Base-by-base conservation (phyloP, 2,113 vertebrate species). In the Stomatorhinus ivindoensis region DNA sequence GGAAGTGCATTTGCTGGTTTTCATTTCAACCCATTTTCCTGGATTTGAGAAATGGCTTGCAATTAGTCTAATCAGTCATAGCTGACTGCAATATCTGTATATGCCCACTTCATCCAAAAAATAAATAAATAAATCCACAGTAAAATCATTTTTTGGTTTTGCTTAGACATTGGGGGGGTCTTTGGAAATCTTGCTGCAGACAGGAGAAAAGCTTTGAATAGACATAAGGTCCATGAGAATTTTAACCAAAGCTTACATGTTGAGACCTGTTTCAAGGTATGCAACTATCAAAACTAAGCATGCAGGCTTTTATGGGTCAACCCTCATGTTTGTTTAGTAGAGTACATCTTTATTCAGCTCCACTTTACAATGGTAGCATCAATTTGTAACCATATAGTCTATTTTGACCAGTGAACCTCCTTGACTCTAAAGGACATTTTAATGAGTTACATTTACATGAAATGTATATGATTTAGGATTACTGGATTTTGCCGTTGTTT, bases 31-130 rank as follows among this genome's bases (percentile, higher is more conserved):
- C 73, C 35, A 80, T 80, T 80, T 80, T 24, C 42, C 8, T 85
- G 42, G 35, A 48, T 84, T 76, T 76, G 73, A 17, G 73, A 39
- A 76, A 76, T 19, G 73, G 35, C 11, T 42, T 42, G 27, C 73
- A 80, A 80, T 80, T 80, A 80, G 15, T 35, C 35, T 80, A 80
- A 80, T 80, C 73, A 80, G 73, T 80, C 31, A 80, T 80, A 80
- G 73, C 73, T 80, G 73, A 80, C 73, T 80, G 73, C 73, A 80
- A 80, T 42, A 80, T 80, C 35, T 80, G 73, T 39, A 80, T 80
- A 42, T 42, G 4, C 5, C 73, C 35, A 76, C 15, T 19, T 76
- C 31, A 76, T 65, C 55, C 8, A 31, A 69, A 73, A 73, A 31
- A 39, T 7, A 27, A 27, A 69, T 24, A 27, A 39, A 19, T 19